Conservation (phyloP, 2,113 vertebrate genomes). For the Choloepus hoffmanni region DNA sequence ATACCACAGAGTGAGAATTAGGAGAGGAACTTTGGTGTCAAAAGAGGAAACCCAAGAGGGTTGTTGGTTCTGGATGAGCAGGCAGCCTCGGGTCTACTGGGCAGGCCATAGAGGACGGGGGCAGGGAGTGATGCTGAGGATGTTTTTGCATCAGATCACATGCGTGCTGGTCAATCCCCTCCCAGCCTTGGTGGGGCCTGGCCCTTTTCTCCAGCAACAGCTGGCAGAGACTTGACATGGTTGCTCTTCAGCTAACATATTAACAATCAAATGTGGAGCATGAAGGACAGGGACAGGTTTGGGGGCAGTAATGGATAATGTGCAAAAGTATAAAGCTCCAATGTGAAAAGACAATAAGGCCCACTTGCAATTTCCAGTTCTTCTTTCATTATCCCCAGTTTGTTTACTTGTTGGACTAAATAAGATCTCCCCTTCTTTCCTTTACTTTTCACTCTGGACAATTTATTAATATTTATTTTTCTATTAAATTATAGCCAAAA, state of each 20-base stretch:
- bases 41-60: neutral
- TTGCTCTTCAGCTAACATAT: neutral
- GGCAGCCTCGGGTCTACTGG: accelerated
- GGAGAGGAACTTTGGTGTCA: neutral
- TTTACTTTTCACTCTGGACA: neutral
- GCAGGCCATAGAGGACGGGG: neutral
- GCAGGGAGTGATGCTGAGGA: accelerated
- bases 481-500: neutral
- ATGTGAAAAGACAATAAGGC: neutral
- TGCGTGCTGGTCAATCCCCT: no score
- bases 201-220: accelerated
- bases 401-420: neutral
- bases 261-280: neutral
- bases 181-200: neutral
- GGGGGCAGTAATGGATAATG: neutral
- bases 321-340: neutral
- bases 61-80: neutral
- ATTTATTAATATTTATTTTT: neutral
- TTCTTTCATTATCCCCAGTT: neutral
- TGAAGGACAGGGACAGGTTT: neutral
- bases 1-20: neutral
- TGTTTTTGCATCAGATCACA: neutral
- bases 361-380: neutral
- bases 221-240: neutral
- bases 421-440: neutral